Conservation (phyloP, 2,113 vertebrate species). For the Trogon surrucura region DNA sequence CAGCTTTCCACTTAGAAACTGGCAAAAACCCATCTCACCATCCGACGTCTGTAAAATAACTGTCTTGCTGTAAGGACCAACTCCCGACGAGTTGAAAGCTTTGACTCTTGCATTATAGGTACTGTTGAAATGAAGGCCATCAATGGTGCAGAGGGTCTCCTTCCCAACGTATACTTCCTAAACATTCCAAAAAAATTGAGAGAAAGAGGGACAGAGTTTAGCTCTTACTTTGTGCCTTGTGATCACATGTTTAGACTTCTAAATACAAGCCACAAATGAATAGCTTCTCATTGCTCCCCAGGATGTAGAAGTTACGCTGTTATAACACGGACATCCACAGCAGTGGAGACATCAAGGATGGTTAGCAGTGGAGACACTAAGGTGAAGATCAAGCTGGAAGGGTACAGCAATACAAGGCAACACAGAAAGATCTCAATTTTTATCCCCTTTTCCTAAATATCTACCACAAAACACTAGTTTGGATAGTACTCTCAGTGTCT, state of each 20-base stretch:
- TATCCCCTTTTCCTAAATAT: background rate
- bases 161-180: conserved; percentile 98
- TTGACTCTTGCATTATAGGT: conserved; percentile 97
- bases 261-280: background rate
- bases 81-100: conserved; percentile 89
- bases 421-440: background rate
- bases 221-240: background rate
- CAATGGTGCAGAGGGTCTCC: conserved; percentile 96
- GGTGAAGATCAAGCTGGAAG: background rate
- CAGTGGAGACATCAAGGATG: background rate
- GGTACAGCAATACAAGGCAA: background rate
- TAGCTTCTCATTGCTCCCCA: background rate
- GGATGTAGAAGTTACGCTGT: background rate
- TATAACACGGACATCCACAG: background rate
- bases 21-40: conserved; percentile 74
- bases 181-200: background rate
- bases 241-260: background rate
- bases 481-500: background rate
- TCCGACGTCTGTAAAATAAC: conserved; percentile 95
- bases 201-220: background rate
- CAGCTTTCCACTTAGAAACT: background rate
- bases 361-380: background rate
- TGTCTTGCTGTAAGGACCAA: conserved; percentile 96
- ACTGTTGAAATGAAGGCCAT: conserved; percentile 98
- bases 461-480: background rate